Evolutionary conservation across 2,888 invertebrate species (phyloP), one percentile per base, ranked within the genome.

Genomic region (Branchellion lobata): DNA sequence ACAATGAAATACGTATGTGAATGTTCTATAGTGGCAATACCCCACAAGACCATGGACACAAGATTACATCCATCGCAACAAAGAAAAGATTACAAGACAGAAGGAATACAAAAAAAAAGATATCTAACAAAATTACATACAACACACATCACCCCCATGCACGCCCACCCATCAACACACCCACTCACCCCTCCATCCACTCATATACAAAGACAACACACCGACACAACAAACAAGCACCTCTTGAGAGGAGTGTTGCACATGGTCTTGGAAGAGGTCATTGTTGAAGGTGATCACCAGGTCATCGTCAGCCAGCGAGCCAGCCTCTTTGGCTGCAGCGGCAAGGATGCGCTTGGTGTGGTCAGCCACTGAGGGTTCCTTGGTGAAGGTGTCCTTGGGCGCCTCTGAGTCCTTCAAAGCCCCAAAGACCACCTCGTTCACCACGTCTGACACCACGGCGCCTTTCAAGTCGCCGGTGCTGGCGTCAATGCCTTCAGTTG

Each of bases 261-360:
- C 96, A 78, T 95, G 95, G 0, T 94, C 93, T 14, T 97, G 97
- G 89, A 94, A 98, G 81, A 97, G 95, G 89, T 99, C 99, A 0
- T 98, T 96, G 90, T 99, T 99, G 89, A 99, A 99, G 81, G 96
- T 92, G 83, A 99, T 93, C 87, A 95, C 96, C 88, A 98, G 97
- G 88, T 96, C 96, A 81, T 94, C 93, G 84, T 96, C 96, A 87
- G 94, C 94, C 5, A 98, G 90, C 0, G 97, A 98, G 0, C 95
- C 95, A 2, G 98, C 96, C 33, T 95, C 93, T 8, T 91, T 90
- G 8, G 96, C 94, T 1, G 98, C 97, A 81, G 93, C 92, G 83
- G 92, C 92, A 0, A 98, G 94, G 69, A 90, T 89, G 82, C 94
- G 94, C 84, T 92, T 92, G 24, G 94, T 94, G 83, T 92, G 92